A percentile compares a stretch with the other conserved stretches of the same genome.
Evolutionary conservation across 2,888 invertebrate genomes (phyloP).

Genomic region (Abscondita cerata): DNA sequence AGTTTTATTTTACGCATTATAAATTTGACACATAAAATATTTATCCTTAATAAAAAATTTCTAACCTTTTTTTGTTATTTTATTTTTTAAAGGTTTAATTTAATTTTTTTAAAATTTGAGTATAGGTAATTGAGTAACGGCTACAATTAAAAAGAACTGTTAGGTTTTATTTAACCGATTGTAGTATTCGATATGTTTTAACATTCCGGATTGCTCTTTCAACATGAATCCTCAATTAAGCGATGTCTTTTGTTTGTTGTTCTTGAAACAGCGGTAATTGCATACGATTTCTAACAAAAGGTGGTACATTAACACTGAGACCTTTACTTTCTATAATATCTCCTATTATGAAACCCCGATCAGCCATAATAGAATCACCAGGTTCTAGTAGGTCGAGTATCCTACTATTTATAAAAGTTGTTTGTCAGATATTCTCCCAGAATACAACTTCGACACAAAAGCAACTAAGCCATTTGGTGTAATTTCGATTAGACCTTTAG

Average conservation of each 20-base stretch:
- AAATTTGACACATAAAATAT: no score
- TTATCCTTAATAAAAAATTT: no score
- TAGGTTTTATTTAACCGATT: no score
- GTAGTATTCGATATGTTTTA: neutral
- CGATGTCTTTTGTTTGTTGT: conserved; percentile 4
- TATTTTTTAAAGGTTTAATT: no score
- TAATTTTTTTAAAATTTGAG: no score
- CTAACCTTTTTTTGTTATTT: no score
- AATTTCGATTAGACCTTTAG: neutral
- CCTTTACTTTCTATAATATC: neutral
- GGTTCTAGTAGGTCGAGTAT: conserved; percentile 2
- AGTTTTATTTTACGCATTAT: no score
- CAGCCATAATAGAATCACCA: neutral
- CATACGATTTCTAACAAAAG: conserved; percentile 2
- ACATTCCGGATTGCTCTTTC: neutral
- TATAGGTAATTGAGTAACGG: no score
- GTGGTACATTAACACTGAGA: neutral
- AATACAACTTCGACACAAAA: neutral
- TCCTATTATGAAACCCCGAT: conserved; percentile 6
- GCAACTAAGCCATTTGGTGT: neutral
- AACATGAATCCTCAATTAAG: conserved; percentile 8
- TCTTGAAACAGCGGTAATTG: neutral
- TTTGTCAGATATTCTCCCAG: neutral
- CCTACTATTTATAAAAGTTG: neutral
- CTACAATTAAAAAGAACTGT: no score